These are phyloP conservation scores for Enteromius thamalakanensis DNA, from an alignment of 2,797 vertebrate genomes.

Conservation along the genomic window DNA sequence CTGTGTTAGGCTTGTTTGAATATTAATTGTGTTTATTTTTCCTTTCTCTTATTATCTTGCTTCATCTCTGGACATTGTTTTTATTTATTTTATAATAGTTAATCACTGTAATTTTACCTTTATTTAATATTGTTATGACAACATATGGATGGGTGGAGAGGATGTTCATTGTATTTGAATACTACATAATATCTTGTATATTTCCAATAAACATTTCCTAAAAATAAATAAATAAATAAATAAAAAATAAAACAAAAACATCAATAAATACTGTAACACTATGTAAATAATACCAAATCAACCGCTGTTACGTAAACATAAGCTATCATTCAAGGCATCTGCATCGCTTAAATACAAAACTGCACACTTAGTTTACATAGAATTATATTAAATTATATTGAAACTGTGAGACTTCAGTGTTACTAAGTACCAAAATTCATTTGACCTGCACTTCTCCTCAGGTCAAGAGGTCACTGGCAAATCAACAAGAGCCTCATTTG, in stretches of 20 bases:
- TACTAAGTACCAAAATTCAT: neutral
- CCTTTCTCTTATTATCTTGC: too few relatives aligned
- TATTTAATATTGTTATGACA: too few relatives aligned
- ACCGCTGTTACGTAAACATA: neutral
- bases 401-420: neutral
- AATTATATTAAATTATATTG: neutral
- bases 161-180: too few relatives aligned
- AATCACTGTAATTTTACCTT: too few relatives aligned
- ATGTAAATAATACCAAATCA: neutral
- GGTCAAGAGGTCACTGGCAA: slow-evolving; percentile 16
- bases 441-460: neutral
- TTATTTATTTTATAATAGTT: too few relatives aligned
- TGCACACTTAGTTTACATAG: neutral
- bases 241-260: neutral
- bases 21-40: too few relatives aligned
- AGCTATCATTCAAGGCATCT: neutral
- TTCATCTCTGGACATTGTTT: too few relatives aligned
- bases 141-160: too few relatives aligned
- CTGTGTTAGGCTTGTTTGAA: too few relatives aligned
- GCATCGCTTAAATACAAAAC: neutral
- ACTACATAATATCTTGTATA: too few relatives aligned
- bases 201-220: too few relatives aligned
- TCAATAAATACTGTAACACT: neutral
- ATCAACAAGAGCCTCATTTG: neutral
- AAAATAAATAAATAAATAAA: too few relatives aligned